Percentiles rank a stretch among this genome's conserved stretches.
Conservation (phyloP, 2,113 vertebrate genomes). For the Gymnocephalus cernua region DNA sequence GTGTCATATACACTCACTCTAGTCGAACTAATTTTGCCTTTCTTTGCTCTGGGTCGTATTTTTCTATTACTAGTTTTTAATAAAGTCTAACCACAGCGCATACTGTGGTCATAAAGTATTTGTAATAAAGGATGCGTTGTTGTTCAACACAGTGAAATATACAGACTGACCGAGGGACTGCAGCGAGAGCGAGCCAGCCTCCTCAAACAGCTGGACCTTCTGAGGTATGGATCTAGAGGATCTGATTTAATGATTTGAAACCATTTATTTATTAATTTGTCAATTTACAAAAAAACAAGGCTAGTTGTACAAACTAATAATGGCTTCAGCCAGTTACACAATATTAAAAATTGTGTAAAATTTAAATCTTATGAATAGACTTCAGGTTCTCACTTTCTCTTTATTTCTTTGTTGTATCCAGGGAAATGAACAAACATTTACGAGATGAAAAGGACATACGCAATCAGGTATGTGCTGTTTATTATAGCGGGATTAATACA, state of each 20-base stretch:
- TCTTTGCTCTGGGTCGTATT: neutral
- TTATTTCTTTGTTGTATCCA: conserved; percentile 64
- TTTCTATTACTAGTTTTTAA: neutral
- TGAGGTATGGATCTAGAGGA: conserved; percentile 83
- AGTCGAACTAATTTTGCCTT: neutral
- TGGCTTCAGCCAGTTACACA: neutral
- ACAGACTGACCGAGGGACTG: conserved; percentile 89
- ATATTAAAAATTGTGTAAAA: neutral
- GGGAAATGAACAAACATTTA: conserved; percentile 96
- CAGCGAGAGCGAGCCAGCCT: conserved; percentile 91
- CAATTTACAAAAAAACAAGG: neutral
- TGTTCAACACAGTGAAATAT: conserved; percentile 88
- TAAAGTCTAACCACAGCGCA: neutral
- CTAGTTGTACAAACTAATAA: neutral
- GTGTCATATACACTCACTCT: neutral
- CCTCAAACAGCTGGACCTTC: conserved; percentile 91
- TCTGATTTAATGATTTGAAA: neutral
- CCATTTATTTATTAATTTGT: no score
- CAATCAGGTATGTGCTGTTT: conserved; percentile 76
- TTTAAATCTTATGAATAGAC: neutral
- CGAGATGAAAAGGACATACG: conserved; percentile 90
- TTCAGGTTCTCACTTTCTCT: neutral
- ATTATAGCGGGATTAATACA: neutral
- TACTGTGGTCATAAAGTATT: neutral
- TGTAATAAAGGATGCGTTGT: conserved; percentile 2